Evolutionary conservation across 2,888 invertebrate genomes (phyloP), one percentile per base, ranked within the genome.

Genomic region (Synanthedon andrenaeformis): DNA sequence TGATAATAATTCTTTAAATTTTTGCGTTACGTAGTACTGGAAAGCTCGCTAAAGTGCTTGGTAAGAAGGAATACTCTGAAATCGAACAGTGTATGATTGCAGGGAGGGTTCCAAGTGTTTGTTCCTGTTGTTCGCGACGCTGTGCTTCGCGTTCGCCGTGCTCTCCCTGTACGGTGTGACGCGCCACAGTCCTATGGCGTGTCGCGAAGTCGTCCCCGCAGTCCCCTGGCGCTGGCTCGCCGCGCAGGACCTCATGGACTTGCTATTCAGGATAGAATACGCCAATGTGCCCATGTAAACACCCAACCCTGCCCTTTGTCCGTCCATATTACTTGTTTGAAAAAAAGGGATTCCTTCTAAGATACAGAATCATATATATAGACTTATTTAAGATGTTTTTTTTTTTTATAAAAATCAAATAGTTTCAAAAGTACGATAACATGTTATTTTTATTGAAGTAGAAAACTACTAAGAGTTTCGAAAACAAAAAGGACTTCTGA

Each of bases 231-330:
- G 75, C 1, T 86, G 86, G 87, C 57, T 85, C 57, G 66, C 76
- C 45, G 75, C 77, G 0, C 78, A 79, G 23, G 87, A 87, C 48
- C 53, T 87, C 35, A 60, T 87, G 62, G 84, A 86, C 53, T 56
- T 85, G 19, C 63, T 86, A 51, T 67, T 87, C 4, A 62, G 81
- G 54, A 76, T 86, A 51, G 84, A 86, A 54, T 85, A 86, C n/a
- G 75, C 81, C 0, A 86, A 86, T 11, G 82, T 86, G 56, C 86
- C 86, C 1, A 84, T 86, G 85, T 87, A 69, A 70, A 42, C 55
- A 49, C 45, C 23, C 23, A 23, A 23, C 23, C 35, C 8, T 35
- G 35, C 10, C 35, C 10, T 10, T 1, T 10, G 10, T 35, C 35
- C 35, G 35, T 35, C 35, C 35, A 35, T 6, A 6, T 28, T 6